Evolutionary conservation across 2,113 vertebrate genomes (phyloP), one percentile per base, ranked within the genome.

Genomic region (Sinocyclocheilus anophthalmus): DNA sequence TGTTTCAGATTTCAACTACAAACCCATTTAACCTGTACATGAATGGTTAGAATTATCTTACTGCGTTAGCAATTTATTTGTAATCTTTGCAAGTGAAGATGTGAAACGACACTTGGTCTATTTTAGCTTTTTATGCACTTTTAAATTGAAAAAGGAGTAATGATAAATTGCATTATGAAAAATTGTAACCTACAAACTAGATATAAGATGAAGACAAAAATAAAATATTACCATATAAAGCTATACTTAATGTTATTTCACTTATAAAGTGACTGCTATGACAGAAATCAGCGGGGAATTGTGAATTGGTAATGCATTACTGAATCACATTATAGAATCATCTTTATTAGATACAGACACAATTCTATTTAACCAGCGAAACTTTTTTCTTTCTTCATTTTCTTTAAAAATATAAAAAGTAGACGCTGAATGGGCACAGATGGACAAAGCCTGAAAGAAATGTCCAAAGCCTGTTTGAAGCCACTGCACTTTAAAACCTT

Each of bases 401-500:
- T 76, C 39, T 59, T 75, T 11, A 70, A 53, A 67, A 73, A 13
- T 42, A 16, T 59, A n/a, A 63, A 75, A 75, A 70, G 53, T 50
- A 63, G 53, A 48, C 14, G 16, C 13, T 67, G 5, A 26, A 61
- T 65, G 39, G 50, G 53, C 63, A 61, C 26, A 65, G 50, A 84
- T 76, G 85, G 73, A 24, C 57, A 33, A 69, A 55, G 50, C 63
- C 81, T 83, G 61, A 55, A 87, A 79, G 81, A 75, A 59, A 11
- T n/a, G 75, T 9, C 84, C 87, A 24, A 50, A 24, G 85, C 84
- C n/a, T 22, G 12, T 70, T 70, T 50, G 57, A 84, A 70, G 42
- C 77, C 22, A 37, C 13, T 50, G 83, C 83, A 70, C 85, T 85
- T 86, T 85, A 26, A 81, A 79, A 75, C 69, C 76, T 39, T 77